Percentiles rank a stretch among this genome's conserved stretches.
phyloP scores from a whole-genome alignment of 2,113 vertebrate species.

The Epinephelus moara region DNA sequence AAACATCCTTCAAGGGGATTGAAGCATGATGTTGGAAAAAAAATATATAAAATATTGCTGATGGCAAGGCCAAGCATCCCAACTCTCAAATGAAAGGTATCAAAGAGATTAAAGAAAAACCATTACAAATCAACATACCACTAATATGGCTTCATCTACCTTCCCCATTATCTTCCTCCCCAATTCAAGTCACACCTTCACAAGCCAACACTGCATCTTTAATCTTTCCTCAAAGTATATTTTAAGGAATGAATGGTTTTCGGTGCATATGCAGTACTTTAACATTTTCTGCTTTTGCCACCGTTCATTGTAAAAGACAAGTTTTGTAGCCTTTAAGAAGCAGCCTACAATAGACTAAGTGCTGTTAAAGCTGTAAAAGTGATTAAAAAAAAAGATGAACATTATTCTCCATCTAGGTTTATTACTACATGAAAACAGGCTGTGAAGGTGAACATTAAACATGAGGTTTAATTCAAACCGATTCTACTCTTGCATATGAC shows the following conservation, averaged over 20 bases:
- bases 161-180: constrained; percentile 67
- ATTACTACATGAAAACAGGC: constrained; percentile 33
- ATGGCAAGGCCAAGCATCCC: constrained; percentile 81
- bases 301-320: constrained; percentile 40
- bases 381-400: constrained; percentile 24
- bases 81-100: constrained; percentile 74
- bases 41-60: constrained; percentile 73
- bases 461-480: constrained; percentile 13
- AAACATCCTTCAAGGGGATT: constrained; percentile 78
- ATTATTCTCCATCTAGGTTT: constrained; percentile 17
- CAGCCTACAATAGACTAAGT: constrained; percentile 30
- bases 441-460: constrained; percentile 42
- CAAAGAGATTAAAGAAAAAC: constrained; percentile 75
- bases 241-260: constrained; percentile 61
- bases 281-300: constrained; percentile 35
- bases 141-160: constrained; percentile 70
- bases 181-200: constrained; percentile 72
- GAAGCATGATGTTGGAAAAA: constrained; percentile 62
- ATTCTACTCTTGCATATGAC: background rate
- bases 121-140: constrained; percentile 74
- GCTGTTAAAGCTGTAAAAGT: constrained; percentile 20
- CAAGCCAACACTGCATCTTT: constrained; percentile 49
- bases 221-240: constrained; percentile 63
- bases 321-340: constrained; percentile 33
- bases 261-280: constrained; percentile 37